These are phyloP conservation scores for Phenganax marumi DNA, from an alignment of 92 coral and sea anemone genomes.

Conservation along the genomic window DNA sequence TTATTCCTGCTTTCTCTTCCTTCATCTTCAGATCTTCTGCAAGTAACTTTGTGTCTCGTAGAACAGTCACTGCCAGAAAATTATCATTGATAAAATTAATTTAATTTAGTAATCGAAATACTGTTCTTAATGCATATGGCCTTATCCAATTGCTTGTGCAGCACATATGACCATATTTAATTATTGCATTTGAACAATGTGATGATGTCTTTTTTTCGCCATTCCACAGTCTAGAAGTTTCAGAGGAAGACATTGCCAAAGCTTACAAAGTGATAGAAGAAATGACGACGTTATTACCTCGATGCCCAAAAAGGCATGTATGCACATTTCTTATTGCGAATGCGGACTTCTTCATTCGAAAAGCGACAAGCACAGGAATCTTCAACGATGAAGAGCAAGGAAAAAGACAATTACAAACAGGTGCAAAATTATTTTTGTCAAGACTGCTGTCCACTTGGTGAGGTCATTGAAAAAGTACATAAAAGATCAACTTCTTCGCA, in stretches of 20 bases:
- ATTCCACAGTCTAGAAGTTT: constrained; percentile 39
- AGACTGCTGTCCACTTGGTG: neutral
- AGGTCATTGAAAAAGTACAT: no score
- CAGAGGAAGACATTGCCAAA: constrained; percentile 42
- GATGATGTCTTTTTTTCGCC: neutral
- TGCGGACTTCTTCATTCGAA: constrained; percentile 61
- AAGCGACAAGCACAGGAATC: constrained; percentile 38
- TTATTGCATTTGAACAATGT: neutral
- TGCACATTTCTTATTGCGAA: constrained; percentile 59
- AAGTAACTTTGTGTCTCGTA: no score
- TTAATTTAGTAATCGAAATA: no score
- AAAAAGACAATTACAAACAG: neutral
- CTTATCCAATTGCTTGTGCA: no score
- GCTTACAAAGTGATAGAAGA: constrained; percentile 47
- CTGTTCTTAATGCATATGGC: no score
- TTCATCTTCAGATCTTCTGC: no score
- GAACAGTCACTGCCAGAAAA: no score
- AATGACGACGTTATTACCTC: constrained; percentile 46
- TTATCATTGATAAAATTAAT: no score
- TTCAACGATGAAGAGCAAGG: constrained; percentile 17
- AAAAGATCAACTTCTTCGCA: no score
- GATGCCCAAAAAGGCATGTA: constrained; percentile 52
- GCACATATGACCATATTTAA: neutral
- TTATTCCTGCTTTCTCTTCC: no score
- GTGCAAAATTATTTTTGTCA: neutral